A percentile compares a stretch with the other conserved stretches of the same genome.
These are phyloP conservation scores for Sitophilus oryzae DNA, from an alignment of 1,140 invertebrate genomes.

Conservation along the genomic window DNA sequence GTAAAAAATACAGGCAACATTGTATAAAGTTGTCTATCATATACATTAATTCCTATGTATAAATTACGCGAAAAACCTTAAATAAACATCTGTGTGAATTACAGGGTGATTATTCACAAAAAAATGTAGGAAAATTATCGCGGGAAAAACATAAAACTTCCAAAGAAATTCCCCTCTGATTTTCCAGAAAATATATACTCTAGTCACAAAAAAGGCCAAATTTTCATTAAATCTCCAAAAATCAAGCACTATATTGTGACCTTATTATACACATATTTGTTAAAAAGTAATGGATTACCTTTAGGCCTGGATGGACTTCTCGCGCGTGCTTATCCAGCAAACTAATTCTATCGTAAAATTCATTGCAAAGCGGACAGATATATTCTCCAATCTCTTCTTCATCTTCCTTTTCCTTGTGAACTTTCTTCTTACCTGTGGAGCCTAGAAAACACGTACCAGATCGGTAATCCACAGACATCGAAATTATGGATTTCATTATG, in stretches of 20 bases:
- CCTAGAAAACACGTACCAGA: slow-evolving; percentile 5
- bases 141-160: background rate
- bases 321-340: slow-evolving; percentile 35
- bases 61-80: no score
- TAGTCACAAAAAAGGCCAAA: background rate
- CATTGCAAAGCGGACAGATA: slow-evolving; percentile 37
- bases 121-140: background rate
- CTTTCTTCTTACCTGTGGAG: slow-evolving; percentile 22
- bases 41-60: no score
- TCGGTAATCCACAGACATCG: no score
- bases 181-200: background rate
- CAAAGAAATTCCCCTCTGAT: background rate
- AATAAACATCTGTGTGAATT: no score
- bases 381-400: slow-evolving; percentile 33
- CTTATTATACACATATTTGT: background rate
- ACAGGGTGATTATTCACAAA: no score
- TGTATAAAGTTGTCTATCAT: no score
- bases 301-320: slow-evolving; percentile 31
- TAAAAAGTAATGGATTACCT: slow-evolving; percentile 18
- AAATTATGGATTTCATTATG: no score
- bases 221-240: background rate
- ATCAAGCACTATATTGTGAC: background rate
- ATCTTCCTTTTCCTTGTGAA: slow-evolving; percentile 21
- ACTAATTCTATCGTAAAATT: slow-evolving; percentile 31
- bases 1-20: no score